phyloP scores from a whole-genome alignment of 2,113 vertebrate genomes.

The Catagonus wagneri region DNA sequence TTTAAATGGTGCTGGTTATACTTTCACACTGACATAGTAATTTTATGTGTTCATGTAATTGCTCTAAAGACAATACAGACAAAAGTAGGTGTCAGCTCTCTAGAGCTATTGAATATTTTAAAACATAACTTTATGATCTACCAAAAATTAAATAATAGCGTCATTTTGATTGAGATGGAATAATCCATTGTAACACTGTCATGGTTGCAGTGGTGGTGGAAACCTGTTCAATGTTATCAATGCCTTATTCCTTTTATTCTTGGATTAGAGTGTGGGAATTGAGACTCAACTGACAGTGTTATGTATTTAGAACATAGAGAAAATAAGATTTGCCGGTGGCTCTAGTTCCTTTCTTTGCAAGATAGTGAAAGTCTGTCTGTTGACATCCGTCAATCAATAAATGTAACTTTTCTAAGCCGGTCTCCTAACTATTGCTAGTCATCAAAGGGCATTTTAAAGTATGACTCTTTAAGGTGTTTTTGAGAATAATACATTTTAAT shows the following conservation, averaged over 20 bases:
- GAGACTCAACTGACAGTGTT: not conserved
- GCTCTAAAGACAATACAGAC: not conserved
- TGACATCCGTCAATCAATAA: not conserved
- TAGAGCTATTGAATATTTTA: not conserved
- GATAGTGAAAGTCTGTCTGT: not conserved
- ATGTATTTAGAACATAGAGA: not conserved
- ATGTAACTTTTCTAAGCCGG: not conserved
- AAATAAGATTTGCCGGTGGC: not conserved
- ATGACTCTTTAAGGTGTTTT: not conserved
- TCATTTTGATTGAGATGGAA: not conserved
- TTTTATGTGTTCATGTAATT: not conserved
- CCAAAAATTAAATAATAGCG: not conserved
- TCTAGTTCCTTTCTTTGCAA: not conserved
- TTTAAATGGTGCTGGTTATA: not conserved
- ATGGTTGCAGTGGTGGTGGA: not conserved
- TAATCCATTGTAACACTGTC: not conserved
- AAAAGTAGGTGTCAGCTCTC: not conserved
- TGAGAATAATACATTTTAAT: not conserved
- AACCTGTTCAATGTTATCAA: not conserved
- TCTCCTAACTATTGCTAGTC: not conserved
- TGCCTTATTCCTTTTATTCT: not conserved
- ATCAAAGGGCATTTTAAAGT: constrained; percentile 30
- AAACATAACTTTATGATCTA: not conserved
- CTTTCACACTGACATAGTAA: not conserved
- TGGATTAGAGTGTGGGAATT: not conserved